Base-by-base conservation (phyloP, 2,797 vertebrate genomes). In the Emys orbicularis region DNA sequence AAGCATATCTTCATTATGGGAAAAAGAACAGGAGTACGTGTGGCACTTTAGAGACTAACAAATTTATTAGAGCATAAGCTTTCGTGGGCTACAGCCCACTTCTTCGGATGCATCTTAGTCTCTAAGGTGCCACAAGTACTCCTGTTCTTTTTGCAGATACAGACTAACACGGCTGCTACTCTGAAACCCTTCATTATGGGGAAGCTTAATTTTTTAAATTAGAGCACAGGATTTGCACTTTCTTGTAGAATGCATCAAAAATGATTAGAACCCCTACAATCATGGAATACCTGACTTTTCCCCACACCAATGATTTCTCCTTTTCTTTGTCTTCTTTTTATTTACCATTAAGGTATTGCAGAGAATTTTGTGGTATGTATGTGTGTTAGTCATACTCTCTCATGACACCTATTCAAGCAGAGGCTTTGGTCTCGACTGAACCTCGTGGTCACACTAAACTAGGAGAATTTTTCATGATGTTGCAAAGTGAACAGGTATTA, bases 101-200 rank as follows among this genome's bases (percentile, higher is more conserved):
- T n/a, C n/a, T n/a, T n/a, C n/a, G n/a, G n/a, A n/a, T n/a, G n/a
- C n/a, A n/a, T n/a, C n/a, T n/a, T n/a, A n/a, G n/a, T n/a, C n/a
- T n/a, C n/a, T n/a, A n/a, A n/a, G n/a, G n/a, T n/a, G n/a, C n/a
- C n/a, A n/a, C n/a, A n/a, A n/a, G n/a, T n/a, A n/a, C n/a, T n/a
- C n/a, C n/a, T n/a, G n/a, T n/a, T n/a, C n/a, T n/a, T n/a, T n/a
- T n/a, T n/a, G n/a, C n/a, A n/a, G n/a, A n/a, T n/a, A n/a, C n/a
- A n/a, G n/a, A n/a, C n/a, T n/a, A n/a, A n/a, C n/a, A n/a, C n/a
- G n/a, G n/a, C n/a, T n/a, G n/a, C n/a, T n/a, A n/a, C n/a, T n/a
- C n/a, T n/a, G n/a, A n/a, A n/a, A n/a, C n/a, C n/a, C 21, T 5
- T 37, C 79, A 92, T 93, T 95, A 72, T 65, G 29, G 27, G 5